Evolutionary conservation across 2,113 vertebrate species (phyloP).

Genomic region (Pelobates fuscus): DNA sequence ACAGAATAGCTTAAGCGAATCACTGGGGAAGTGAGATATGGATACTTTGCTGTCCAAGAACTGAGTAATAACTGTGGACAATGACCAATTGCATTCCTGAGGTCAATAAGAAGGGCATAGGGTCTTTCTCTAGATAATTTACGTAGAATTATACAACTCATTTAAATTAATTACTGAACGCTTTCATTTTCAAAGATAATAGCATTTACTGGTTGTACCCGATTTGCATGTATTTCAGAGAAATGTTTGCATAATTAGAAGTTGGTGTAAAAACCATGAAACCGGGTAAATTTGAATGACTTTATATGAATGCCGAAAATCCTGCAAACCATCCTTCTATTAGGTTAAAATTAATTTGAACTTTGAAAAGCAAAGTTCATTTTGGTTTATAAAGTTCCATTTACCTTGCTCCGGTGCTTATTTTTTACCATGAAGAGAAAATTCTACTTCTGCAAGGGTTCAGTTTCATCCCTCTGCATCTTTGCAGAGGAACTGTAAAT

Average conservation of each 20-base stretch:
- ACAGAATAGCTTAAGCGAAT: slow-evolving; percentile 34
- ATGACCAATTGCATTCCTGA: slow-evolving; percentile 1
- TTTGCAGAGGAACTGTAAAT: no score
- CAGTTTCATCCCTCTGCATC: no score
- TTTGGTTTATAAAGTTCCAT: no score
- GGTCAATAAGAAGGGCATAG: not conserved
- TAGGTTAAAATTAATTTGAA: no score
- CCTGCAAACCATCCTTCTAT: no score
- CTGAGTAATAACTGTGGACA: not conserved
- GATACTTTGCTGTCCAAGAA: not conserved
- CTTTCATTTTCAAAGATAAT: not conserved
- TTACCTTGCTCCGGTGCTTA: no score
- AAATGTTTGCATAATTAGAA: not conserved
- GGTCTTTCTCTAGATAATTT: not conserved
- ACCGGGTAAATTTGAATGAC: no score
- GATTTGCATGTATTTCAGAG: not conserved
- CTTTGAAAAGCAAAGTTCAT: no score
- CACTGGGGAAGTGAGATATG: slow-evolving; percentile 20
- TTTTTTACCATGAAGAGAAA: no score
- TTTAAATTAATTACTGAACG: not conserved
- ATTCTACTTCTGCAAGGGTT: no score
- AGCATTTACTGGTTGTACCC: not conserved
- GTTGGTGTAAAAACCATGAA: not conserved
- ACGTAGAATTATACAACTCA: not conserved
- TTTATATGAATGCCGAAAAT: no score